These are phyloP conservation scores for Bucco capensis DNA, from an alignment of 2,113 vertebrate species.

Conservation along the genomic window DNA sequence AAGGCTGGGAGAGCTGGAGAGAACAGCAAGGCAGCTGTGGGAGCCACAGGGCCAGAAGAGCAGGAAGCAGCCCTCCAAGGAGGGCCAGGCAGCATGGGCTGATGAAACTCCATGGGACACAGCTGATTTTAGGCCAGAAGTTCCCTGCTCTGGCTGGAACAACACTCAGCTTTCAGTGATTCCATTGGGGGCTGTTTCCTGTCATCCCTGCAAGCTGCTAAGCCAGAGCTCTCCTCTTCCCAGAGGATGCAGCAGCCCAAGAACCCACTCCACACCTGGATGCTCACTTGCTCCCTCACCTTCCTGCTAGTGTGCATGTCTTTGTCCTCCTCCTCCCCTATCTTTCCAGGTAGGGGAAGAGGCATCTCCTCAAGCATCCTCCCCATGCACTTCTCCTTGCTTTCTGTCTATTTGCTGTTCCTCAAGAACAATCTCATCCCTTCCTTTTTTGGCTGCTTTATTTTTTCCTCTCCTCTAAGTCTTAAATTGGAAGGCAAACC, in stretches of 20 bases:
- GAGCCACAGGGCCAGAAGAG: background rate
- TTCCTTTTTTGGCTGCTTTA: background rate
- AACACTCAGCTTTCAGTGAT: background rate
- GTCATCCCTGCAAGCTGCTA: background rate
- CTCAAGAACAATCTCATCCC: background rate
- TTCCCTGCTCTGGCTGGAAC: background rate
- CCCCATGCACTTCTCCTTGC: background rate
- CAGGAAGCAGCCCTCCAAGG: background rate
- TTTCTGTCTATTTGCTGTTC: background rate
- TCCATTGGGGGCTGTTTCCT: background rate
- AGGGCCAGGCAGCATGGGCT: background rate
- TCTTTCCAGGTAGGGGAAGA: background rate
- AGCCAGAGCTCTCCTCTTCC: background rate
- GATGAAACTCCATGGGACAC: background rate
- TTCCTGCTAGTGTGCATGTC: background rate
- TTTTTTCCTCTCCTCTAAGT: accelerated
- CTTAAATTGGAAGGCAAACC: background rate
- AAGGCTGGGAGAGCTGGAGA: background rate
- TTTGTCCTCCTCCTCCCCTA: background rate
- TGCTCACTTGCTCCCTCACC: background rate
- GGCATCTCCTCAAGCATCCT: background rate
- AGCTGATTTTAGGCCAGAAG: background rate
- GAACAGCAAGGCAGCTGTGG: constrained; percentile 17
- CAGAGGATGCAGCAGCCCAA: background rate
- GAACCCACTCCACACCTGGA: background rate